Percentiles rank a stretch among this genome's conserved stretches.
Evolutionary conservation across 2,888 invertebrate species (phyloP).

Genomic region (Agrochola lota): DNA sequence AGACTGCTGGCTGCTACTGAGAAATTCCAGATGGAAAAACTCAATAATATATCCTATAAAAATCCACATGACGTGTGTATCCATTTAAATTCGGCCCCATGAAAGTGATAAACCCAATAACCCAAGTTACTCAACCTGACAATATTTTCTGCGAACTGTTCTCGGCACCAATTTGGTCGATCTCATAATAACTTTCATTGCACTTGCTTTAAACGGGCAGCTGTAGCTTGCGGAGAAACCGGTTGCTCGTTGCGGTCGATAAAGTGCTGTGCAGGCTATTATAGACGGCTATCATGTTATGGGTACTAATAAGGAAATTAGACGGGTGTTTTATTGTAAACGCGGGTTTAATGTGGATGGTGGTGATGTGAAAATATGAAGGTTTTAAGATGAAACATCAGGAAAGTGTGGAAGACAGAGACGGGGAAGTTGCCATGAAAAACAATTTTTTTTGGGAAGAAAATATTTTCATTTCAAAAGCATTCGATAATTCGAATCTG

Average conservation of each 20-base stretch:
- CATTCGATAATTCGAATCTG: not conserved
- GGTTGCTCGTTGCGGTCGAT: slow-evolving; percentile 50
- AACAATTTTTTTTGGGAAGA: not conserved
- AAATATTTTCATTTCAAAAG: not conserved
- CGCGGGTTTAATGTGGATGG: not conserved
- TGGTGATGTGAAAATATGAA: not conserved
- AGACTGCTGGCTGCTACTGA: not conserved
- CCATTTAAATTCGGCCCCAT: slow-evolving; percentile 9
- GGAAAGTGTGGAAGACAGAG: not conserved
- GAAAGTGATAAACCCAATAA: slow-evolving; percentile 25
- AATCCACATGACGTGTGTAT: no score
- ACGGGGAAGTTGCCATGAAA: not conserved
- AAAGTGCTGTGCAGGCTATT: slow-evolving; percentile 30
- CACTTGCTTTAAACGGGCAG: slow-evolving; percentile 61
- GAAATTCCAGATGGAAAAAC: not conserved
- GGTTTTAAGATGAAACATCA: not conserved
- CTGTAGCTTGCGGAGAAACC: slow-evolving; percentile 54
- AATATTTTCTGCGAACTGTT: slow-evolving; percentile 47
- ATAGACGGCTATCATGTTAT: slow-evolving; percentile 33
- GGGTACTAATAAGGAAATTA: slow-evolving; percentile 3
- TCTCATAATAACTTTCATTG: slow-evolving; percentile 69
- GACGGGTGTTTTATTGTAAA: not conserved
- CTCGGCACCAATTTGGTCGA: slow-evolving; percentile 52
- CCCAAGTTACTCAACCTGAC: slow-evolving; percentile 40
- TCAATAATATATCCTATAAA: not conserved